Conservation (phyloP, 2,888 invertebrate species). For the Caenorhabditis sulstoni region DNA sequence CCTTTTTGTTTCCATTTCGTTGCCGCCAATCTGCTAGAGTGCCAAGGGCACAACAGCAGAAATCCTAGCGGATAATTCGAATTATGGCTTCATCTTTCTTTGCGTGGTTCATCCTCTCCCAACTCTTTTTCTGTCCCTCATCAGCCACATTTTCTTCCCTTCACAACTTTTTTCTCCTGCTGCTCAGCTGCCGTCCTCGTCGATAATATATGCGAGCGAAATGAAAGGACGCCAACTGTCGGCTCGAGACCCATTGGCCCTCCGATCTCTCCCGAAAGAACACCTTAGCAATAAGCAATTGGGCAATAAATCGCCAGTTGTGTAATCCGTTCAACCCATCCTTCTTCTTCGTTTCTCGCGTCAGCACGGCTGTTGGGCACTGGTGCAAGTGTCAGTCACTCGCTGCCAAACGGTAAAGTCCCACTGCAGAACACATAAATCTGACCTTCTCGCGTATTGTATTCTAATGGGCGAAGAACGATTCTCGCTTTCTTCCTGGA, state of each 20-base stretch:
- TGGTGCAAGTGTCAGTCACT: slow-evolving; percentile 32
- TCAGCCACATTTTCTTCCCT: slow-evolving; percentile 2
- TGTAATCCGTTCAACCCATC: slow-evolving; percentile 56
- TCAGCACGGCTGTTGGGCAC: slow-evolving; percentile 44
- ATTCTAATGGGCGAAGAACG: slow-evolving; percentile 39
- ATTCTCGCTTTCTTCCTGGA: slow-evolving; percentile 28
- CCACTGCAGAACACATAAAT: slow-evolving; percentile 15
- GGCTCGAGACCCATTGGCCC: slow-evolving; percentile 37
- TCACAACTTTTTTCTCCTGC: slow-evolving; percentile 9
- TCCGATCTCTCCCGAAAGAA: slow-evolving; percentile 54
- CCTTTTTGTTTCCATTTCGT: slow-evolving; percentile 2
- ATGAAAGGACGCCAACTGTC: slow-evolving; percentile 54
- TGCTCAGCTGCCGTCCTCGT: slow-evolving; percentile 5
- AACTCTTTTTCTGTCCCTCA: slow-evolving; percentile 6
- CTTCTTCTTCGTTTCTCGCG: slow-evolving; percentile 16
- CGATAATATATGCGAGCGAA: slow-evolving; percentile 52
- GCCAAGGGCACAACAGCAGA: slow-evolving; percentile 11
- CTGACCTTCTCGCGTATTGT: slow-evolving; percentile 55
- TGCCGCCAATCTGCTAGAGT: slow-evolving; percentile 23
- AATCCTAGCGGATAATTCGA: slow-evolving; percentile 51
- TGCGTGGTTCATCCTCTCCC: slow-evolving; percentile 18
- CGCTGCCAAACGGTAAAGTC: slow-evolving; percentile 21
- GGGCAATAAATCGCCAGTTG: slow-evolving; percentile 62
- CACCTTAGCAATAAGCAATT: slow-evolving; percentile 64
- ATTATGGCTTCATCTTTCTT: slow-evolving; percentile 51